Evolutionary conservation across 1,140 invertebrate species (phyloP), one percentile per base, ranked within the genome.

Genomic region (Drosophila bifasciata): DNA sequence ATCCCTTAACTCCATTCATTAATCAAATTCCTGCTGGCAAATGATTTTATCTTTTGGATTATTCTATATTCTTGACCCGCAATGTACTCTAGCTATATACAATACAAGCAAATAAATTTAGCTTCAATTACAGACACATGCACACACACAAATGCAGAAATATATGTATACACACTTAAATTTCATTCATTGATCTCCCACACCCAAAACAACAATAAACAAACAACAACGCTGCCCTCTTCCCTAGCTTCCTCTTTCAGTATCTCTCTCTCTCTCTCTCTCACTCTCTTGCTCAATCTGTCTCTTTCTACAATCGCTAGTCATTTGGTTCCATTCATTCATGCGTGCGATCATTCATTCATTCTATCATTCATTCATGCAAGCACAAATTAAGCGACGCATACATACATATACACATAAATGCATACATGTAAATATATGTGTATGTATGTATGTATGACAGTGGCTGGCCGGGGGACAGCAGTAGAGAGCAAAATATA

Each of bases 361-460:
- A 73, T 55, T 76, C 78, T 76, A 15, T 76, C 77, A 72, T 25
- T 70, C 53, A 71, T 76, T 50, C 51, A 70, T 58, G 52, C 55
- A 61, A 66, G 43, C 66, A 68, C 50, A 69, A 69, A 48, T 68
- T 56, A 68, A 68, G 50, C 62, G 23, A 48, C 9, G 32, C 3
- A 32, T 3, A 1, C 32, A 32, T 11, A 11, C 25, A 50, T 15
- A 49, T 55, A 45, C 6, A 50, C 59, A 50, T 36, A 32, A 50
- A 48, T 25, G 46, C 11, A 28, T 25, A 25, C 45, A 25, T 28
- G 45, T 49, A 63, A 21, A 70, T 64, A 17, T 40, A 25, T 7
- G 7, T 25, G 19, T 21, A 21, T 43, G 8, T 43, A 16, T 3
- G 16, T 43, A 43, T 15, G 16, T 15, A 11, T 41, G 39, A 11